phyloP scores from a whole-genome alignment of 2,797 vertebrate genomes.

The Gobio occitaniae region DNA sequence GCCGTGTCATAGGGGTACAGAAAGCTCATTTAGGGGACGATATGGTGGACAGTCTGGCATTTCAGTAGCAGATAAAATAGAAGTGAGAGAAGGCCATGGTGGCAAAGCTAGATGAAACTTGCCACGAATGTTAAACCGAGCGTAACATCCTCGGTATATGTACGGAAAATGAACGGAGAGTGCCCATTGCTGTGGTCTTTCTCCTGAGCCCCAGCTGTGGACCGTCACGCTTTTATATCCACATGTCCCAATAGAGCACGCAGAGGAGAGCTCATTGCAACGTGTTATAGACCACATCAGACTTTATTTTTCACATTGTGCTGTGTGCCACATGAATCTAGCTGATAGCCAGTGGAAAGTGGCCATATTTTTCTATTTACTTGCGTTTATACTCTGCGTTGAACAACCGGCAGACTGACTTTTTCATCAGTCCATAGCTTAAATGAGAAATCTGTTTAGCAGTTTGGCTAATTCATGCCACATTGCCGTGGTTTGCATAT shows the following conservation, averaged over 20 bases:
- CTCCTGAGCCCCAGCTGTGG: conserved; percentile 51
- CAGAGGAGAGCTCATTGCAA: conserved; percentile 28
- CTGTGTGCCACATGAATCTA: conserved; percentile 6
- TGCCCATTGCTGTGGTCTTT: conserved; percentile 35
- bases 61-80: conserved; percentile 58
- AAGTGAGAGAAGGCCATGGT: conserved; percentile 42
- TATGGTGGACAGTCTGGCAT: conserved; percentile 58
- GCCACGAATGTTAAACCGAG: conserved; percentile 54
- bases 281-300: conserved; percentile 24
- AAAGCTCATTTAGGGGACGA: conserved; percentile 60
- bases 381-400: background rate
- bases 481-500: conserved; percentile 29
- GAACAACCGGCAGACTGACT: background rate
- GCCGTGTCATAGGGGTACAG: conserved; percentile 47
- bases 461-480: conserved; percentile 17
- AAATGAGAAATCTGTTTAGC: conserved; percentile 11
- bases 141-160: conserved; percentile 53
- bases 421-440: background rate
- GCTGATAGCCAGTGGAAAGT: background rate
- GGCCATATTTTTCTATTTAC: conserved; percentile 7
- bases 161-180: conserved; percentile 46
- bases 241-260: conserved; percentile 40
- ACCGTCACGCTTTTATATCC: conserved; percentile 49
- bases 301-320: conserved; percentile 33
- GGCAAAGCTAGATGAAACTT: conserved; percentile 58